phyloP scores from a whole-genome alignment of 1,140 invertebrate species.

The Caerostris extrusa region DNA sequence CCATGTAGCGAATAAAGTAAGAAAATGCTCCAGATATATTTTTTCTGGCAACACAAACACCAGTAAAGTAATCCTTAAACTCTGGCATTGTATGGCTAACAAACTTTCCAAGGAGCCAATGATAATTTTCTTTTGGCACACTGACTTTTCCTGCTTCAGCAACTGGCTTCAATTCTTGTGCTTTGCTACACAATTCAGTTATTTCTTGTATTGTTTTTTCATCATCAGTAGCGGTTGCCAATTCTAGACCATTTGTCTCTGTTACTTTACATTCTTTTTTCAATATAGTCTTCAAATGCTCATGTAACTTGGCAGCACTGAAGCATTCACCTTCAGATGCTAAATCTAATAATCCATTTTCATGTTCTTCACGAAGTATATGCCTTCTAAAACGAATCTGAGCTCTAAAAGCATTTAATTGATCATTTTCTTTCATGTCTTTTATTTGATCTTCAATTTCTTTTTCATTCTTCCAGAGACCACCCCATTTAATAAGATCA shows the following conservation, averaged over 20 bases:
- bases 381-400: conserved; percentile 72
- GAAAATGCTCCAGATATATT: conserved; percentile 30
- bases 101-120: conserved; percentile 75
- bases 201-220: conserved; percentile 35
- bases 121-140: conserved; percentile 74
- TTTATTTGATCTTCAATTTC: conserved; percentile 69
- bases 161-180: conserved; percentile 48
- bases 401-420: conserved; percentile 62
- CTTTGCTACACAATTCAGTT: conserved; percentile 55
- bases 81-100: conserved; percentile 29
- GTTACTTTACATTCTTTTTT: conserved; percentile 62
- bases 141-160: conserved; percentile 20
- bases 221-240: conserved; percentile 70
- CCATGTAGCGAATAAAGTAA: conserved; percentile 68
- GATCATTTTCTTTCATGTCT: conserved; percentile 69
- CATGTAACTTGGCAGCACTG: conserved; percentile 51
- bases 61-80: conserved; percentile 40
- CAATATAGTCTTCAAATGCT: conserved; percentile 65
- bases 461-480: conserved; percentile 75
- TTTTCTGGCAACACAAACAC: conserved; percentile 68
- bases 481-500: conserved; percentile 74
- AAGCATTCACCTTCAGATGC: conserved; percentile 71
- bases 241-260: conserved; percentile 57
- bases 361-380: conserved; percentile 69
- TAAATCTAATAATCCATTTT: conserved; percentile 71